Percentiles rank a stretch among this genome's conserved stretches.
These are phyloP conservation scores for Belgica antarctica DNA, from an alignment of 2,888 invertebrate species.

Conservation along the genomic window DNA sequence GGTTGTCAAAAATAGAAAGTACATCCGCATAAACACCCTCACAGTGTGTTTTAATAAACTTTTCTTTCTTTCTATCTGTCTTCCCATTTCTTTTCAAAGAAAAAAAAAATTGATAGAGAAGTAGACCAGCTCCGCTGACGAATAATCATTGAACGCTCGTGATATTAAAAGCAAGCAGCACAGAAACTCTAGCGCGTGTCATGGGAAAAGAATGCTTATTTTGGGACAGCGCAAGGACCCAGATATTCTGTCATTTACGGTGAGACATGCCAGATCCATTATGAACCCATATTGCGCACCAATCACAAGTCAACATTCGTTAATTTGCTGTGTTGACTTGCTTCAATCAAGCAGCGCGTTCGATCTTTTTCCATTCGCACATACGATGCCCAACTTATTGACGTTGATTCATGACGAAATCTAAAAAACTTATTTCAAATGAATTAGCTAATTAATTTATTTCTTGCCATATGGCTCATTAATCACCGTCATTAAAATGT, in stretches of 20 bases:
- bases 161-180: background rate
- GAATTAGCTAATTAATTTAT: slow-evolving; percentile 30
- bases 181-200: background rate
- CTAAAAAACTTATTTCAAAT: background rate
- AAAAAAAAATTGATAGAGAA: background rate
- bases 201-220: background rate
- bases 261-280: background rate
- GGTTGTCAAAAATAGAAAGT: too few species aligned
- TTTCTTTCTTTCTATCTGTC: background rate
- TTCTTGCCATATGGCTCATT: slow-evolving; percentile 42
- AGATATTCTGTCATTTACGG: too few species aligned
- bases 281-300: background rate
- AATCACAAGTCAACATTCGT: slow-evolving; percentile 6
- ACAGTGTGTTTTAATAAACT: slow-evolving; percentile 19
- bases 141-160: slow-evolving; percentile 4
- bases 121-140: background rate
- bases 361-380: background rate
- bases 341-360: background rate
- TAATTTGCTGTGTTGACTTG: background rate
- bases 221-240: background rate
- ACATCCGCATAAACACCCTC: too few species aligned
- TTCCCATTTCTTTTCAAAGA: too few species aligned
- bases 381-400: background rate
- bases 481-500: slow-evolving; percentile 41
- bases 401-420: slow-evolving; percentile 13